These are phyloP conservation scores for Pandemis cinnamomeana DNA, from an alignment of 2,888 invertebrate species.

Conservation along the genomic window DNA sequence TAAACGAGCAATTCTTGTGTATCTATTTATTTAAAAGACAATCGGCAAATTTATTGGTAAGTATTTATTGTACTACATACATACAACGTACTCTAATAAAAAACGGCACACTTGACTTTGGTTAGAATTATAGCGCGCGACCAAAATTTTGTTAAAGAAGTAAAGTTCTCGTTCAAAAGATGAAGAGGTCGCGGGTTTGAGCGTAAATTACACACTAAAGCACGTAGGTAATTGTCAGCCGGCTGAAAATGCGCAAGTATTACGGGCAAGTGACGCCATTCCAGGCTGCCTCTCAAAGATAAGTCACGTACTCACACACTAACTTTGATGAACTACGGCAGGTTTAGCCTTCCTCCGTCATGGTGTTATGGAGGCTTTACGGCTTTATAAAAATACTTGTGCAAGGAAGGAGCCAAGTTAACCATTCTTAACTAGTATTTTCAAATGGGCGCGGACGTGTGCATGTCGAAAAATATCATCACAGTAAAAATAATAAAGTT, in stretches of 20 bases:
- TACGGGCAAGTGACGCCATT: constrained; percentile 39
- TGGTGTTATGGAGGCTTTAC: background rate
- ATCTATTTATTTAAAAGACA: no score
- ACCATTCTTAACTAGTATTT: background rate
- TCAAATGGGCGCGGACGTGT: no score
- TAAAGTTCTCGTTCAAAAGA: constrained; percentile 1
- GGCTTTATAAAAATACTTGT: constrained; percentile 1
- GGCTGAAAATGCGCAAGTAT: constrained; percentile 32
- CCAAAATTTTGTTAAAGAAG: background rate
- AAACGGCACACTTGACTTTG: background rate
- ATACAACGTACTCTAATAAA: background rate
- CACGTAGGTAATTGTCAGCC: constrained; percentile 37
- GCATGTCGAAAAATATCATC: no score
- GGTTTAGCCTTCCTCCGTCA: constrained; percentile 30
- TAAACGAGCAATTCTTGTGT: no score
- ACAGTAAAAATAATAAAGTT: no score
- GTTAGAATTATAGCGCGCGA: background rate
- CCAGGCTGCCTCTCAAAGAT: constrained; percentile 65
- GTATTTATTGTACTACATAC: no score
- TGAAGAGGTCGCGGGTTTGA: constrained; percentile 13
- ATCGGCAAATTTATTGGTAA: no score
- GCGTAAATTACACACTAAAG: constrained; percentile 17
- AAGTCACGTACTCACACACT: constrained; percentile 75
- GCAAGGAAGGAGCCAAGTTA: background rate
- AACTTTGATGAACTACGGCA: constrained; percentile 61